Evolutionary conservation across 2,888 invertebrate genomes (phyloP).

Genomic region (Trilocha varians): DNA sequence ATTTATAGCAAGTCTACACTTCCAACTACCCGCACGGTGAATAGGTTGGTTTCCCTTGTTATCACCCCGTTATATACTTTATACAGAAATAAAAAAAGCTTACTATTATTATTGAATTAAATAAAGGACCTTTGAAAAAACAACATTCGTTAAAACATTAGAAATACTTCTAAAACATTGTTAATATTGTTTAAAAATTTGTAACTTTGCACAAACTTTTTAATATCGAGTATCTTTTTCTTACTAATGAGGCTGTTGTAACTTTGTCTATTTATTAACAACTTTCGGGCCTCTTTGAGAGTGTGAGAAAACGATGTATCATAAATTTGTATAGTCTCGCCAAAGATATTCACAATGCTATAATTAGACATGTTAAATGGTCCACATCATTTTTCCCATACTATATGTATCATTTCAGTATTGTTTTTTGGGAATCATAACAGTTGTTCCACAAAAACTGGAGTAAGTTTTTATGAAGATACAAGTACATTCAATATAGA

Average conservation of each 20-base stretch:
- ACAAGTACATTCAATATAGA: too few relatives aligned
- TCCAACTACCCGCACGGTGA: too few relatives aligned
- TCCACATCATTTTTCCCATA: background rate
- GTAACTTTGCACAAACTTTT: background rate
- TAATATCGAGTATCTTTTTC: background rate
- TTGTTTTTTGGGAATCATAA: background rate
- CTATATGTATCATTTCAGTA: background rate
- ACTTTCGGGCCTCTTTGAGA: background rate
- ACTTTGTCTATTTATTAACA: background rate
- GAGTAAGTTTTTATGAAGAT: too few relatives aligned
- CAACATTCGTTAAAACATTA: background rate
- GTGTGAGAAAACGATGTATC: conserved; percentile 4
- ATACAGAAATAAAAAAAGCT: too few relatives aligned
- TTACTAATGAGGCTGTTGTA: background rate
- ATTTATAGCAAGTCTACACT: too few relatives aligned
- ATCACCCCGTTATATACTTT: too few relatives aligned
- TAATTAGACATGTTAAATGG: conserved; percentile 5
- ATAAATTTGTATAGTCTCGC: conserved; percentile 3
- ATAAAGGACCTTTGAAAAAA: background rate
- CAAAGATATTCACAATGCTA: conserved; percentile 6
- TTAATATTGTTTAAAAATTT: background rate
- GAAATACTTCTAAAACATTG: background rate
- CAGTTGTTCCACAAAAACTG: too few relatives aligned
- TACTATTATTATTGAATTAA: background rate
- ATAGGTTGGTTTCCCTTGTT: too few relatives aligned